phyloP scores from a whole-genome alignment of 2,888 invertebrate genomes.

The Muscina levida region DNA sequence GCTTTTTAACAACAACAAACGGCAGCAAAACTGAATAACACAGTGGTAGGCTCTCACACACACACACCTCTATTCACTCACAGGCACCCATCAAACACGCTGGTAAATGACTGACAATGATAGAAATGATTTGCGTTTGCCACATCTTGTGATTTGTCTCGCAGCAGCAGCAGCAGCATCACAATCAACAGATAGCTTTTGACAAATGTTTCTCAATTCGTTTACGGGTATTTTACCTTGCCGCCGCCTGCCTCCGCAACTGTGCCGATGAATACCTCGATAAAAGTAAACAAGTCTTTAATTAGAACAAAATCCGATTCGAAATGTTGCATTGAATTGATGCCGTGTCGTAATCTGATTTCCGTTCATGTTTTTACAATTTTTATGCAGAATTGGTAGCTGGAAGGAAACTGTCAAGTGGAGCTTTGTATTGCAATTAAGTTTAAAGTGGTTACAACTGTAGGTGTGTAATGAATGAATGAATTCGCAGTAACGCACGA shows the following conservation, averaged over 20 bases:
- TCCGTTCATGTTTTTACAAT: neutral
- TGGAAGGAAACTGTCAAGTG: constrained; percentile 26
- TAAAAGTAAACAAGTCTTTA: constrained; percentile 42
- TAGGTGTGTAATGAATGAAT: too few species aligned
- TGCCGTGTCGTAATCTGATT: constrained; percentile 29
- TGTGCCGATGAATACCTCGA: constrained; percentile 6
- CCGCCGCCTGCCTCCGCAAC: neutral
- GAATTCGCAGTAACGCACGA: too few species aligned
- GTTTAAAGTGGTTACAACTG: constrained; percentile 29
- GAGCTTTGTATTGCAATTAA: constrained; percentile 8
- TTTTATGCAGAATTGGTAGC: neutral
- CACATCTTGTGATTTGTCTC: constrained; percentile 51
- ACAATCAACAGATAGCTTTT: constrained; percentile 65
- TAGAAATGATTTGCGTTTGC: constrained; percentile 53
- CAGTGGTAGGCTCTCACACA: constrained; percentile 20
- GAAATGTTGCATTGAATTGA: constrained; percentile 14
- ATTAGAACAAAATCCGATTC: constrained; percentile 31
- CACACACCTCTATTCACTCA: neutral
- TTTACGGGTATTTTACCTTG: constrained; percentile 1
- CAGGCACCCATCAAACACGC: neutral
- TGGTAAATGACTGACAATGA: constrained; percentile 47
- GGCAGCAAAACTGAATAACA: constrained; percentile 16
- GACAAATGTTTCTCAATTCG: constrained; percentile 49
- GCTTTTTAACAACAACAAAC: constrained; percentile 46
- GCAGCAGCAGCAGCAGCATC: neutral